These are phyloP conservation scores for Ivindomyrus marchei DNA, from an alignment of 2,113 vertebrate genomes.

Conservation along the genomic window DNA sequence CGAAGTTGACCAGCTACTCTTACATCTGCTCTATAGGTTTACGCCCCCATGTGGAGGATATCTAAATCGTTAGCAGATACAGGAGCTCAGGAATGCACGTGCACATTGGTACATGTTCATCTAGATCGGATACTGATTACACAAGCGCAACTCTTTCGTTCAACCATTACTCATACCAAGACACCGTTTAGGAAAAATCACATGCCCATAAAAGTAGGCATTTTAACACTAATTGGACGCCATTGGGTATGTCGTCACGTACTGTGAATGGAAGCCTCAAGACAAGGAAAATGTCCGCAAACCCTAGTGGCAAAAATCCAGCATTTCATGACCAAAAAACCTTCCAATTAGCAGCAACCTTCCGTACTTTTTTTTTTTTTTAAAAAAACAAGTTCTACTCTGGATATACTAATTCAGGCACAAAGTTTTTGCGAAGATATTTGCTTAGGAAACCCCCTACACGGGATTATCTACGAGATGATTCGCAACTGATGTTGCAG, in stretches of 20 bases:
- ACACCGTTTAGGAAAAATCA: not conserved
- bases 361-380: not conserved
- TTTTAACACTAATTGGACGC: not conserved
- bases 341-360: not conserved
- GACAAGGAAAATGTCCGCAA: not conserved
- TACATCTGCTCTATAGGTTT: not conserved
- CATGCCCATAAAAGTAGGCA: not conserved
- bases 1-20: not conserved
- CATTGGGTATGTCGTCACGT: not conserved
- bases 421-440: not conserved
- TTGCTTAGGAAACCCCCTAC: not conserved
- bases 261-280: not conserved
- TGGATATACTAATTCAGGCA: not conserved
- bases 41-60: not conserved
- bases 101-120: not conserved
- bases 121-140: not conserved
- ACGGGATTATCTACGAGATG: not conserved
- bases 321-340: not conserved
- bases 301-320: conserved; percentile 1
- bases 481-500: not conserved
- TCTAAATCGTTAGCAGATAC: not conserved
- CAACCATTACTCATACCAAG: not conserved
- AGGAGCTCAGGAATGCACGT: not conserved
- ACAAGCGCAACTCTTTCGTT: not conserved
- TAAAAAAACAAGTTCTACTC: not conserved